Conservation (phyloP, 2,113 vertebrate genomes). For the Myotis lucifugus region DNA sequence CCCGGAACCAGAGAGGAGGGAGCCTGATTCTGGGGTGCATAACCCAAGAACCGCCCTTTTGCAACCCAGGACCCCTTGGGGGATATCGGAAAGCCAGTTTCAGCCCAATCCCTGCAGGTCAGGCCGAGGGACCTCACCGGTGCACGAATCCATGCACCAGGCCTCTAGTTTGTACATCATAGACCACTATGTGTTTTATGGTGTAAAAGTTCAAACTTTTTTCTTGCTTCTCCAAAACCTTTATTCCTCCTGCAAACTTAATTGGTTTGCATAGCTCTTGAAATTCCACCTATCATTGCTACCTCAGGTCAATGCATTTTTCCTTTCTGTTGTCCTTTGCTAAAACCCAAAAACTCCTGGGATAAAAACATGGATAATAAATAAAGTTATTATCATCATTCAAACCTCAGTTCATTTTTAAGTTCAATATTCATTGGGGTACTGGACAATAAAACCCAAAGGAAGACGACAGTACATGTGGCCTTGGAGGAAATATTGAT, state of each 20-base stretch:
- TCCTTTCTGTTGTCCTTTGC: neutral
- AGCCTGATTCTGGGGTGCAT: no score
- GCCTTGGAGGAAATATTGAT: neutral
- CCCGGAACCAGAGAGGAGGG: no score
- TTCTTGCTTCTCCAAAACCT: neutral
- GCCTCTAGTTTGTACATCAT: neutral
- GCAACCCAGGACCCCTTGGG: no score
- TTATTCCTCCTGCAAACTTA: neutral
- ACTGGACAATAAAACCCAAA: neutral
- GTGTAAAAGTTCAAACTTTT: neutral
- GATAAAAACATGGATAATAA: neutral
- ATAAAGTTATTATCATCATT: neutral
- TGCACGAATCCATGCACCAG: no score
- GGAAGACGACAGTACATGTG: neutral
- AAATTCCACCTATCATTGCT: neutral
- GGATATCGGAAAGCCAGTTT: no score
- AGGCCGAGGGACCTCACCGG: no score
- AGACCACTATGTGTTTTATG: neutral
- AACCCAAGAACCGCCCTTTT: no score
- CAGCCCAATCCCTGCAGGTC: no score
- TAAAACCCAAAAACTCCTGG: constrained; percentile 36
- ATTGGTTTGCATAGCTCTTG: neutral
- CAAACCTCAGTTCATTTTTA: neutral
- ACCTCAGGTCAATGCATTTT: constrained; percentile 33
- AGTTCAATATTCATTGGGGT: neutral